Evolutionary conservation across 2,888 invertebrate species (phyloP).

Genomic region (Polylopha cassiicola): DNA sequence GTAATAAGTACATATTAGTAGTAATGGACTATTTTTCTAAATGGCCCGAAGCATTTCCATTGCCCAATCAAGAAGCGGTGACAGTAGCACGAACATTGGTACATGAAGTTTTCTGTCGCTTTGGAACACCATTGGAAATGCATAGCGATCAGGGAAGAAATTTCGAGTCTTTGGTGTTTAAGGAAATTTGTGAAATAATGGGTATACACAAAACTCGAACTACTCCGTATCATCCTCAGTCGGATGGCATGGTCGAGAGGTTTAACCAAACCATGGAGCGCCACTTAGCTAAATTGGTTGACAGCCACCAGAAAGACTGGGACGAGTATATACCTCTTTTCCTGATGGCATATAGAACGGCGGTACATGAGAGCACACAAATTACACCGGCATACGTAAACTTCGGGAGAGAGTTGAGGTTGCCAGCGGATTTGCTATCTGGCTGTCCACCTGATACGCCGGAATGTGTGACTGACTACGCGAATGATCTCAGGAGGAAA

Average conservation of each 20-base stretch:
- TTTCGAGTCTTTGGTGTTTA: conserved; percentile 26
- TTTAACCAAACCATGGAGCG: background rate
- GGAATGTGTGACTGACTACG: too few species aligned
- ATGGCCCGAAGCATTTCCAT: conserved; percentile 1
- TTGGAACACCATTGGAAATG: conserved; percentile 8
- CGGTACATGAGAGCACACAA: too few species aligned
- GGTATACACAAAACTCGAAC: background rate
- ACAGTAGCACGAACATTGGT: conserved; percentile 9
- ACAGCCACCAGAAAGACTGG: conserved; percentile 4
- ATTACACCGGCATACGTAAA: too few species aligned
- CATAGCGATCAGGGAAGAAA: conserved; percentile 10
- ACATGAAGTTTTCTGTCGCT: conserved; percentile 5
- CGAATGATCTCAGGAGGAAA: too few species aligned
- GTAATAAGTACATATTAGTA: background rate
- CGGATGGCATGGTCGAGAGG: background rate
- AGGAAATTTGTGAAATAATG: background rate
- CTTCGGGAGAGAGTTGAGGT: too few species aligned
- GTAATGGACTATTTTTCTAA: conserved; percentile 1
- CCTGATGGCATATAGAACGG: too few species aligned
- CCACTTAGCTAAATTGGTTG: conserved; percentile 4
- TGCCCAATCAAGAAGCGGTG: conserved; percentile 7
- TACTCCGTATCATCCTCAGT: background rate
- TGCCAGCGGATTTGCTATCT: too few species aligned
- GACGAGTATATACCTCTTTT: conserved; percentile 3
- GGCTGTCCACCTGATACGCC: too few species aligned